Evolutionary conservation across 2,888 invertebrate species (phyloP).

Genomic region (Philhelius pedissequus): DNA sequence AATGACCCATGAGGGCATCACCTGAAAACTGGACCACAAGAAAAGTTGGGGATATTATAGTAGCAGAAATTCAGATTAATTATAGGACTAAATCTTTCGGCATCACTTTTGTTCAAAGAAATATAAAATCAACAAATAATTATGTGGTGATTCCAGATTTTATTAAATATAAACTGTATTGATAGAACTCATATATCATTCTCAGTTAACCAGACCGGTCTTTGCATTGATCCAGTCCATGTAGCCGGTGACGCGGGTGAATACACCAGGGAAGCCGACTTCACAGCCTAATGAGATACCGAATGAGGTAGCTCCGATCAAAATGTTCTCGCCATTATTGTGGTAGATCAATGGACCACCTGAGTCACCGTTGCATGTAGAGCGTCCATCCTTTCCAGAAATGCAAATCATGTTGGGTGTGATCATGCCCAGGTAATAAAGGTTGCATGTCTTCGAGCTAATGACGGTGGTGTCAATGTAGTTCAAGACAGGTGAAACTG

Average conservation of each 20-base stretch:
- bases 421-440: constrained; percentile 66
- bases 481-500: constrained; percentile 70
- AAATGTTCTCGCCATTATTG: background rate
- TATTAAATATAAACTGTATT: too few species aligned
- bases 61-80: too few species aligned
- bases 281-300: constrained; percentile 71
- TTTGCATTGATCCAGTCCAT: constrained; percentile 45
- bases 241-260: constrained; percentile 70
- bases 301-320: constrained; percentile 75
- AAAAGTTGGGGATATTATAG: too few species aligned
- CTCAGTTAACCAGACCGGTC: constrained; percentile 10
- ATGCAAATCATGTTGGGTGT: constrained; percentile 76
- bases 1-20: too few species aligned
- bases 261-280: constrained; percentile 73
- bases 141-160: too few species aligned
- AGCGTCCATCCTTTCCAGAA: constrained; percentile 74
- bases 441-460: constrained; percentile 68
- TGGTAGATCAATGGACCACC: constrained; percentile 74
- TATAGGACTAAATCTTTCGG: too few species aligned
- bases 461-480: constrained; percentile 71
- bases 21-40: too few species aligned
- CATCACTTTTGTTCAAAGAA: too few species aligned
- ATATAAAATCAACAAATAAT: too few species aligned
- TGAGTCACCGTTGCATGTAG: constrained; percentile 76
- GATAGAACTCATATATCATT: too few species aligned